phyloP scores from a whole-genome alignment of 2,113 vertebrate genomes.

The Cinclus cinclus region DNA sequence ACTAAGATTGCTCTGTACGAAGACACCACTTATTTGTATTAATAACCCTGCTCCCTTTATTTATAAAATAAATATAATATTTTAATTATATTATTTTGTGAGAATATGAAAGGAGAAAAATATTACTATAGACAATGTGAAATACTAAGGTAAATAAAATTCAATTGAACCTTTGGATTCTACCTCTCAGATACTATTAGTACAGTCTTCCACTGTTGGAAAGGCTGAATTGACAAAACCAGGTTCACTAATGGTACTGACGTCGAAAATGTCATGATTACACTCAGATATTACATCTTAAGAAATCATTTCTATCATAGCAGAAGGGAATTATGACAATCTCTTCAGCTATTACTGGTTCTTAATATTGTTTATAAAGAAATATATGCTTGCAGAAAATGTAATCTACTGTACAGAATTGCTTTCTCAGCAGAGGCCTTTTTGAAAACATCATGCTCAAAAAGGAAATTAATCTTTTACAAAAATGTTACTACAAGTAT shows the following conservation, averaged over 20 bases:
- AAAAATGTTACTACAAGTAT: neutral
- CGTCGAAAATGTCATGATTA: neutral
- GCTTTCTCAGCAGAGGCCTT: neutral
- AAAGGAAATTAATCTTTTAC: neutral
- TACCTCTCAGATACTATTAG: neutral
- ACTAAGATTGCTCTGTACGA: neutral
- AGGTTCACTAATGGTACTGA: neutral
- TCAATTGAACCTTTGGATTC: neutral
- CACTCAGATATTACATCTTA: neutral
- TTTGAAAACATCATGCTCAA: neutral
- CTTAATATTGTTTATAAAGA: neutral
- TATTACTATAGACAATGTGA: neutral
- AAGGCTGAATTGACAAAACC: neutral
- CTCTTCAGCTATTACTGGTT: neutral
- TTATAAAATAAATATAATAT: neutral
- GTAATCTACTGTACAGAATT: neutral
- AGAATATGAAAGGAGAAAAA: neutral
- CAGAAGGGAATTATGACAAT: neutral
- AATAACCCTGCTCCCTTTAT: neutral
- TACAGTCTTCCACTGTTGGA: neutral
- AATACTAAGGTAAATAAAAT: neutral
- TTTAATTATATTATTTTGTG: neutral
- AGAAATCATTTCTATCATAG: neutral
- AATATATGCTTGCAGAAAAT: neutral
- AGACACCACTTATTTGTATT: neutral